These are phyloP conservation scores for Tolypeutes matacus DNA, from an alignment of 2,797 vertebrate species.

Conservation along the genomic window DNA sequence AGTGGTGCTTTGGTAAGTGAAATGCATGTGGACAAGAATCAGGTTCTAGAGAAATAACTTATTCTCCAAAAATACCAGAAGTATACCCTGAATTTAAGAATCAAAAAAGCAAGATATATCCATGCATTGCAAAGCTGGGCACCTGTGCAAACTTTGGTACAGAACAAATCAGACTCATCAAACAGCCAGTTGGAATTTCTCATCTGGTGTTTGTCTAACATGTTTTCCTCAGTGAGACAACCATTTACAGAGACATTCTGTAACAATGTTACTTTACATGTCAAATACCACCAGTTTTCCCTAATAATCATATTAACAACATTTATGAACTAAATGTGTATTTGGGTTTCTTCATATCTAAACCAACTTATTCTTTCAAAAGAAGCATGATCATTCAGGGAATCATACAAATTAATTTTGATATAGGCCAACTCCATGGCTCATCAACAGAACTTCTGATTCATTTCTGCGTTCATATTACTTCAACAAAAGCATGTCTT, in stretches of 20 bases:
- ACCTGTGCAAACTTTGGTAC: slow-evolving; percentile 30
- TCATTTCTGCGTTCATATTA: slow-evolving; percentile 44
- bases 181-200: slow-evolving; percentile 65
- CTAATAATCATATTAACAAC: slow-evolving; percentile 43
- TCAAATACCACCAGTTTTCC: slow-evolving; percentile 35
- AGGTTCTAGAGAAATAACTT: not conserved
- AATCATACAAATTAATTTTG: slow-evolving; percentile 27
- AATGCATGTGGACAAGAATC: not conserved
- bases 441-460: slow-evolving; percentile 25
- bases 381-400: slow-evolving; percentile 53
- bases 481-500: slow-evolving; percentile 32
- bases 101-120: not conserved
- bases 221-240: slow-evolving; percentile 57
- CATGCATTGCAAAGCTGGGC: not conserved
- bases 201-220: slow-evolving; percentile 64
- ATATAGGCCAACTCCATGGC: not conserved
- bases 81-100: not conserved
- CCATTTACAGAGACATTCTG: slow-evolving; percentile 22
- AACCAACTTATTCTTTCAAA: slow-evolving; percentile 69
- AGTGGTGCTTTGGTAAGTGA: slow-evolving; percentile 96
- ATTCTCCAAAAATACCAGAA: not conserved
- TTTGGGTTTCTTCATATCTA: slow-evolving; percentile 43
- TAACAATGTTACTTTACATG: not conserved
- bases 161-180: slow-evolving; percentile 53
- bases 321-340: slow-evolving; percentile 9